These are phyloP conservation scores for Ailurus styani DNA, from an alignment of 2,113 vertebrate species.

Conservation along the genomic window DNA sequence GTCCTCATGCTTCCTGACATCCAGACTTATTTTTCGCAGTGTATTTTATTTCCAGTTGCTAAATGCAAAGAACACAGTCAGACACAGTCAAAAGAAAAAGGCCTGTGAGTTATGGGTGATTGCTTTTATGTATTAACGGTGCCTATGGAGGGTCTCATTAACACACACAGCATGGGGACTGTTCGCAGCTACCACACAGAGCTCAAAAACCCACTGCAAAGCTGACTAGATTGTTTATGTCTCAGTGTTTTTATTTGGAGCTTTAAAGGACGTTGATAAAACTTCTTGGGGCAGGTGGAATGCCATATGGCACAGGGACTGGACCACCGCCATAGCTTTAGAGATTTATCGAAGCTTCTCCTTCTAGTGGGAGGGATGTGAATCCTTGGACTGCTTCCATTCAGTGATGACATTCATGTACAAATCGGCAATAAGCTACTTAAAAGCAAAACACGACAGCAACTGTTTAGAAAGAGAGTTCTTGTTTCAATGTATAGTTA, in stretches of 20 bases:
- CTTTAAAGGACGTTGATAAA: slow-evolving; percentile 66
- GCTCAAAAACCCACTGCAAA: slow-evolving; percentile 70
- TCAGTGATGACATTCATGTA: slow-evolving; percentile 46
- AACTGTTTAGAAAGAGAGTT: neutral
- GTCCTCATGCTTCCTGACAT: neutral
- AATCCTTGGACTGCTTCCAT: slow-evolving; percentile 65
- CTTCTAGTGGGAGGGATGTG: slow-evolving; percentile 28
- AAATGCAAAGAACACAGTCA: slow-evolving; percentile 49
- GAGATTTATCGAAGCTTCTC: slow-evolving; percentile 56
- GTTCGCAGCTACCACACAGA: slow-evolving; percentile 70
- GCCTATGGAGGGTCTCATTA: slow-evolving; percentile 77
- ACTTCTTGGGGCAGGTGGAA: slow-evolving; percentile 72
- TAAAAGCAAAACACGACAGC: neutral
- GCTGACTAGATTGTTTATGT: slow-evolving; percentile 75
- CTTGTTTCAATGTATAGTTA: neutral
- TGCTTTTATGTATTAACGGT: slow-evolving; percentile 76
- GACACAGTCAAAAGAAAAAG: slow-evolving; percentile 54
- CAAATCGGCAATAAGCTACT: slow-evolving; percentile 22
- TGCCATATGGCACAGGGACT: slow-evolving; percentile 67
- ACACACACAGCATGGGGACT: slow-evolving; percentile 76
- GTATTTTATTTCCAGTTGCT: slow-evolving; percentile 64
- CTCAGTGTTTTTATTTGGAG: slow-evolving; percentile 75
- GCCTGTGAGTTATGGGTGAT: slow-evolving; percentile 73
- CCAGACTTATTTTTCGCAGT: neutral
- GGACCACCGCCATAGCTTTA: slow-evolving; percentile 69